Base-by-base conservation (phyloP, 2,797 vertebrate species). In the Rhodeus uyekii region DNA sequence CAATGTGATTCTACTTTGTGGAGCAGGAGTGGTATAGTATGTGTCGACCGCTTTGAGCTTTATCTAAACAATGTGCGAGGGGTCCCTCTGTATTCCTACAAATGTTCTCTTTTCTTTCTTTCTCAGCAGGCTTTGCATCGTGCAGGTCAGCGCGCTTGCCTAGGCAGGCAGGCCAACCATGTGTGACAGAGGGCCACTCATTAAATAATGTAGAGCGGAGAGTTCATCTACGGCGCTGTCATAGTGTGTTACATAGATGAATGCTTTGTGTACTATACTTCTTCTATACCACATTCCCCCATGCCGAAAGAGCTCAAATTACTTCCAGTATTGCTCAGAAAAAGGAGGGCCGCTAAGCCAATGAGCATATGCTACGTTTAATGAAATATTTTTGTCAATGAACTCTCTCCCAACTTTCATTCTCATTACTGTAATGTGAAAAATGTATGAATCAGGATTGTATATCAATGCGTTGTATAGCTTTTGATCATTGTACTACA, bases 121-220 rank as follows among this genome's bases (percentile, higher is more conserved):
- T 63, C 77, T 68, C 77, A 79, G 36, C 36, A 29, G 77, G 46
- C 34, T 14, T 48, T 42, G 48, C 38, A 69, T 79, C 27, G 19
- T 36, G 50, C 34, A 74, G 48, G 48, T 53, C 53, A 53, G 29
- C 8, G 3, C 69, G 36, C 77, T 69, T 50, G 77, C 48, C 48
- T 58, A 48, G 58, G 22, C 24, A 32, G 55, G n/a, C 76, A 65
- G 76, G n/a, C 69, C 76, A 80, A 67, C 50, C 78, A 80, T 68
- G 86, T 80, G 78, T 68, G 61, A 85, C 34, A 42, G 71, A 48
- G 79, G 48, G 27, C 38, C 27, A 73, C 83, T 84, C 72, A 87
- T 90, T 72, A 88, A 84, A 88, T 89, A 90, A 87, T 89, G 85
- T 78, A 92, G 48, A 74, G 53, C 19, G 42, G 71, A 53, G 65